Percentiles rank a stretch among this genome's conserved stretches.
These are phyloP conservation scores for Oscheius sp. DNA, from an alignment of 2,888 invertebrate genomes.

Conservation along the genomic window DNA sequence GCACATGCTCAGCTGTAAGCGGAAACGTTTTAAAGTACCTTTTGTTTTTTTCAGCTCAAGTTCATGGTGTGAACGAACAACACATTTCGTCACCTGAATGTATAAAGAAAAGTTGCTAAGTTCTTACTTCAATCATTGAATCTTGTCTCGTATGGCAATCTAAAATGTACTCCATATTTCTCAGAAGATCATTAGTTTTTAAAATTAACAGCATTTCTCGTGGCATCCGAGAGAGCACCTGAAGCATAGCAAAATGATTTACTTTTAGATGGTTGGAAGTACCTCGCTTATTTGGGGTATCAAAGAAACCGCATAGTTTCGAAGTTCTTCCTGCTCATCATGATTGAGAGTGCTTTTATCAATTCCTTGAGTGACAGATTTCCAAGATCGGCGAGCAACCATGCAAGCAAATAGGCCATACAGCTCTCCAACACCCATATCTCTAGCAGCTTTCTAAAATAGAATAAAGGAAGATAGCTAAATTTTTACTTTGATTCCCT, in stretches of 20 bases:
- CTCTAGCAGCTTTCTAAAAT: slow-evolving; percentile 76
- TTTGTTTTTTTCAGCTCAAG: slow-evolving; percentile 46
- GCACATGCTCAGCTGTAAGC: slow-evolving; percentile 38
- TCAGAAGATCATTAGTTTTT: slow-evolving; percentile 88
- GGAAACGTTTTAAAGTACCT: slow-evolving; percentile 30
- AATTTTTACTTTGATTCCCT: slow-evolving; percentile 78
- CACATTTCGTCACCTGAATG: slow-evolving; percentile 61
- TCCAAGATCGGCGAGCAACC: slow-evolving; percentile 90
- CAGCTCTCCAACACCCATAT: slow-evolving; percentile 85
- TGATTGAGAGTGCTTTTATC: slow-evolving; percentile 74
- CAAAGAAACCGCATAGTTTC: slow-evolving; percentile 59
- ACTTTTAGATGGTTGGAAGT: background rate
- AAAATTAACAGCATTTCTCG: slow-evolving; percentile 92
- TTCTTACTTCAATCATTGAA: slow-evolving; percentile 55
- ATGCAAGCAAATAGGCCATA: slow-evolving; percentile 93
- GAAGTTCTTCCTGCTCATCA: slow-evolving; percentile 49
- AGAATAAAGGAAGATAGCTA: background rate
- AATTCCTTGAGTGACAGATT: slow-evolving; percentile 85
- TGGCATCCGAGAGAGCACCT: slow-evolving; percentile 85
- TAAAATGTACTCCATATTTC: slow-evolving; percentile 62
- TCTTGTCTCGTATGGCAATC: slow-evolving; percentile 54
- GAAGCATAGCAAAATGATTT: background rate
- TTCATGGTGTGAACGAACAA: slow-evolving; percentile 55
- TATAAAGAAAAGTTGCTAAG: background rate
- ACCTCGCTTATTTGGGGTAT: slow-evolving; percentile 65